Evolutionary conservation across 1,140 invertebrate genomes (phyloP).

Genomic region (Rhagoletis pomonella): DNA sequence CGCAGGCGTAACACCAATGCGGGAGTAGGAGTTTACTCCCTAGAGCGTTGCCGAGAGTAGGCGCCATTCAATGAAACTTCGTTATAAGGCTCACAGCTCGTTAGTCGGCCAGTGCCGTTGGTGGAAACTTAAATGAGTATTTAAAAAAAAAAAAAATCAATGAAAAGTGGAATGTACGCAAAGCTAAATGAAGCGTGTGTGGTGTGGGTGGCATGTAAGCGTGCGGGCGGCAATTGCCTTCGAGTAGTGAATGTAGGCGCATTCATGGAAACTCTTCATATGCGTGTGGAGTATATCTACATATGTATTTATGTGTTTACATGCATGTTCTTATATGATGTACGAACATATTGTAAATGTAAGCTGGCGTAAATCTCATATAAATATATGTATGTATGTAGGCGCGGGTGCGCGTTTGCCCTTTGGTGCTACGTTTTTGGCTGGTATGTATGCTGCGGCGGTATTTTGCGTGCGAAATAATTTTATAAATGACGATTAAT

Average conservation of each 20-base stretch:
- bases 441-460: background rate
- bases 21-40: background rate
- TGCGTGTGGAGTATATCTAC: no score
- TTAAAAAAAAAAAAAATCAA: background rate
- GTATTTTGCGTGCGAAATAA: background rate
- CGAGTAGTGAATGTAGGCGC: background rate
- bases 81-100: background rate
- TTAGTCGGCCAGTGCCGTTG: background rate
- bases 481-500: conserved; percentile 48
- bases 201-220: background rate
- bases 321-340: background rate
- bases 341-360: background rate
- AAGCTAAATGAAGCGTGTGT: background rate
- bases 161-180: background rate
- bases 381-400: no score
- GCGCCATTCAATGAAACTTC: background rate
- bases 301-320: no score
- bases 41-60: background rate
- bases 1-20: background rate
- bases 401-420: no score
- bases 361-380: conserved; percentile 1
- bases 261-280: background rate
- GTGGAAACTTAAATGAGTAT: background rate
- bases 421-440: background rate
- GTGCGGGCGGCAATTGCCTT: background rate